A percentile compares a stretch with the other conserved stretches of the same genome.
Conservation (phyloP, 2,888 invertebrate species). For the Caenorhabditis parvicauda region DNA sequence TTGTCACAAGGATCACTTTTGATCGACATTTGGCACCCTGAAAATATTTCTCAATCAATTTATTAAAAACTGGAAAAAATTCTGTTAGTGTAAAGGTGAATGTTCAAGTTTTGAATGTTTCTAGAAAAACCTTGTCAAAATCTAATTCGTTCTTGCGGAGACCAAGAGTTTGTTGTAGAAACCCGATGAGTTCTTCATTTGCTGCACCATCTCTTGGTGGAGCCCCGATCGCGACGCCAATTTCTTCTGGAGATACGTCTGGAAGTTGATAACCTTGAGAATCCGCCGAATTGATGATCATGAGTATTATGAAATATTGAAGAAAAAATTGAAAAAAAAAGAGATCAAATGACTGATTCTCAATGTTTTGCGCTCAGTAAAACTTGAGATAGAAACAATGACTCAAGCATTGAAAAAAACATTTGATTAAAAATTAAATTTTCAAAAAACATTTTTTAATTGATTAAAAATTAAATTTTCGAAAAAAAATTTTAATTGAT, state of each 20-base stretch:
- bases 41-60: too few species aligned
- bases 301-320: neutral
- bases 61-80: too few species aligned
- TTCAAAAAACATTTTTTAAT: too few species aligned
- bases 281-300: neutral
- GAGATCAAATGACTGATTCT: neutral
- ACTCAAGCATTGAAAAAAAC: too few species aligned
- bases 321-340: neutral
- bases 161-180: conserved; percentile 72
- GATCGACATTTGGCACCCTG: conserved; percentile 50
- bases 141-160: conserved; percentile 74
- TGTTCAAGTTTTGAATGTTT: conserved; percentile 5
- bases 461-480: too few species aligned
- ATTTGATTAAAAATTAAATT: too few species aligned
- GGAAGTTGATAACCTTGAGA: conserved; percentile 2
- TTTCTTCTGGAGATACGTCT: conserved; percentile 66
- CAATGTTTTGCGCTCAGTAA: neutral
- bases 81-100: neutral
- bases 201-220: conserved; percentile 82
- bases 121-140: conserved; percentile 69
- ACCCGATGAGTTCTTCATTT: conserved; percentile 76
- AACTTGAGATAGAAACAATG: too few species aligned
- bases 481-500: too few species aligned
- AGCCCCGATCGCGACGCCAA: conserved; percentile 77
- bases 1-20: conserved; percentile 43